Evolutionary conservation across 2,888 invertebrate species (phyloP).

Genomic region (Apantesis nais): DNA sequence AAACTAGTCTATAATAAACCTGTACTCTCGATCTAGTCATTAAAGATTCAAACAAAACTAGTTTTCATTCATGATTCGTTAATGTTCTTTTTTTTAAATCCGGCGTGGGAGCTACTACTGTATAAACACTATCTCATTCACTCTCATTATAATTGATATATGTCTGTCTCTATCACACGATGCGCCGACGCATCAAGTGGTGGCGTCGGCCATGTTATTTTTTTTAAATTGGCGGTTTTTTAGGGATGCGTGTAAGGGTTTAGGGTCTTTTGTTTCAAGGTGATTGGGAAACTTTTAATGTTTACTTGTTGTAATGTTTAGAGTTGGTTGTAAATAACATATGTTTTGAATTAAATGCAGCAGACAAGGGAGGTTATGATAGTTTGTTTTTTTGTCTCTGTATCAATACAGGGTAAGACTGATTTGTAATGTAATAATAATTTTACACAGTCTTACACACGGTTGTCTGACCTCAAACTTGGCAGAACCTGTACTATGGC

Average conservation of each 20-base stretch:
- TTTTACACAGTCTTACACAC: too few relatives aligned
- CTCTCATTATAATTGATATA: neutral
- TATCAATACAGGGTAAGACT: too few relatives aligned
- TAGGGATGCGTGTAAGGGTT: conserved; percentile 37
- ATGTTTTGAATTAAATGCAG: neutral
- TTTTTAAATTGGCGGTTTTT: conserved; percentile 43
- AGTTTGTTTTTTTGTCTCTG: neutral
- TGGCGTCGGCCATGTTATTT: conserved; percentile 29
- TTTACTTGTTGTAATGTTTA: neutral
- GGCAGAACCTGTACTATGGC: neutral
- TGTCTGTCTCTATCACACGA: conserved; percentile 32
- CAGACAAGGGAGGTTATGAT: neutral
- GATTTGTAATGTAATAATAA: too few relatives aligned
- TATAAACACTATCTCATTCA: conserved; percentile 19
- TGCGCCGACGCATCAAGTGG: conserved; percentile 45
- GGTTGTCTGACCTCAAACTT: neutral
- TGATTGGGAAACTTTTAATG: conserved; percentile 1
- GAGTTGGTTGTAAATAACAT: neutral
- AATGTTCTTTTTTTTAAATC: conserved; percentile 59
- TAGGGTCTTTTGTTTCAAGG: conserved; percentile 30
- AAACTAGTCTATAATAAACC: conserved; percentile 12
- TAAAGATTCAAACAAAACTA: conserved; percentile 30
- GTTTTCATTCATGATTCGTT: conserved; percentile 45
- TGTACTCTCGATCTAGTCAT: conserved; percentile 18
- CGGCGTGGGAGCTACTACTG: conserved; percentile 62